These are phyloP conservation scores for Gorsachius magnificus DNA, from an alignment of 2,797 vertebrate genomes.

Conservation along the genomic window DNA sequence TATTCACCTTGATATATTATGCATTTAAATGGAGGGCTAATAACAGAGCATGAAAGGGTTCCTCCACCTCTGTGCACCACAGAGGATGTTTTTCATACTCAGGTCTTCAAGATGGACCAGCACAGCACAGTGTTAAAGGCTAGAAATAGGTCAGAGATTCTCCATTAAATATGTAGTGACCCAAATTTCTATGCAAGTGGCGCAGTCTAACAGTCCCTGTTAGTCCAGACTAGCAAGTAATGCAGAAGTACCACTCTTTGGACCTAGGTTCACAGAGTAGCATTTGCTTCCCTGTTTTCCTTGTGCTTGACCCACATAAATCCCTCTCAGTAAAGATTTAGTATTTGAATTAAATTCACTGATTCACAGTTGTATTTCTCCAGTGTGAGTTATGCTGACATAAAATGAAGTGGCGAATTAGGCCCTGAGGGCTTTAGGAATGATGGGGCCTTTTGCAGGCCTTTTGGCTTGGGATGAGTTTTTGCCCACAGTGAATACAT, in stretches of 20 bases:
- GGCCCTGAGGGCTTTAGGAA: conserved; percentile 45
- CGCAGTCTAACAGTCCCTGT: neutral
- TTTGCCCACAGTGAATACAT: conserved; percentile 47
- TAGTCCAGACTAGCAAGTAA: neutral
- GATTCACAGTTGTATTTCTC: conserved; percentile 32
- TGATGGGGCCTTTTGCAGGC: conserved; percentile 30
- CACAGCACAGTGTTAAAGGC: neutral
- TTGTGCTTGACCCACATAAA: conserved; percentile 60
- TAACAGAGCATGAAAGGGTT: neutral
- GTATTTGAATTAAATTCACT: conserved; percentile 47
- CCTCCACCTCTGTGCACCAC: neutral
- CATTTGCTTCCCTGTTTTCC: neutral
- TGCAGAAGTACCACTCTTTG: neutral
- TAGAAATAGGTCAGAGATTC: conserved; percentile 42
- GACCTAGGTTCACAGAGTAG: neutral
- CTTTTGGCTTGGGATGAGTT: conserved; percentile 30
- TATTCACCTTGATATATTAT: neutral
- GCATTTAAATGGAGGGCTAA: neutral
- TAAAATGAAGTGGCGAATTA: conserved; percentile 37
- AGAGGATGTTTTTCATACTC: neutral
- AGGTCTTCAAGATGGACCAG: neutral
- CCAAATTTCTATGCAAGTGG: neutral
- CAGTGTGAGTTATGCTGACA: conserved; percentile 37
- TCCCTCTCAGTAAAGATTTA: conserved; percentile 23
- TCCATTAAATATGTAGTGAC: neutral